A percentile compares a stretch with the other conserved stretches of the same genome.
Evolutionary conservation across 2,797 vertebrate species (phyloP).

Genomic region (Phoebastria nigripes): DNA sequence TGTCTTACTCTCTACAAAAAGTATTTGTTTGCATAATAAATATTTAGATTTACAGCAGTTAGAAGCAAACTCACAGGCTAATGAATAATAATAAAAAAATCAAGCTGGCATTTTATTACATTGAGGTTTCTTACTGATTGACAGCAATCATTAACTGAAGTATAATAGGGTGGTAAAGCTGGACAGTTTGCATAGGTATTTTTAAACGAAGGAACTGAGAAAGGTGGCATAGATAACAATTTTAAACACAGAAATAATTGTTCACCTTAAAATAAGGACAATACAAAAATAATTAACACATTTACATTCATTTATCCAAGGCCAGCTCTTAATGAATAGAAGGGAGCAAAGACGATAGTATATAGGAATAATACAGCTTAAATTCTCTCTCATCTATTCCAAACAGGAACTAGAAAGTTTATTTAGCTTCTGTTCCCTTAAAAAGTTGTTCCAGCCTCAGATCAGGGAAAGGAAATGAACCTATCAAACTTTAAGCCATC

Average conservation of each 20-base stretch:
- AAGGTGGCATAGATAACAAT: not conserved
- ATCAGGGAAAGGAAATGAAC: not conserved
- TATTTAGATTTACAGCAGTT: not conserved
- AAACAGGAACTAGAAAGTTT: not conserved
- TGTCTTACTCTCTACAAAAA: not conserved
- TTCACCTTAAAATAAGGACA: slow-evolving; percentile 33
- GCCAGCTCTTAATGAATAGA: slow-evolving; percentile 26
- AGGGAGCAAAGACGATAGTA: not conserved
- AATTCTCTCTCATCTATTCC: not conserved
- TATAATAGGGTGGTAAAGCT: slow-evolving; percentile 6
- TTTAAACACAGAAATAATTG: not conserved
- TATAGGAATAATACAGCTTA: not conserved
- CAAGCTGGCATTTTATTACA: slow-evolving; percentile 36
- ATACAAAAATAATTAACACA: slow-evolving; percentile 55
- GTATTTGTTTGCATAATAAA: not conserved
- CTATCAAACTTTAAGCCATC: not conserved
- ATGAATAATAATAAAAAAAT: not conserved
- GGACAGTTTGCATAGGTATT: slow-evolving; percentile 40
- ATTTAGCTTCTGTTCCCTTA: not conserved
- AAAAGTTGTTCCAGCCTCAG: not conserved
- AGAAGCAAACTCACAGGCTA: not conserved
- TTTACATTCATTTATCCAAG: slow-evolving; percentile 49
- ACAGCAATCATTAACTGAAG: not conserved
- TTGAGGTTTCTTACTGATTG: not conserved
- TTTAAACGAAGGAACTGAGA: not conserved